Evolutionary conservation across 2,113 vertebrate species (phyloP), one percentile per base, ranked within the genome.

Genomic region (Puma concolor): DNA sequence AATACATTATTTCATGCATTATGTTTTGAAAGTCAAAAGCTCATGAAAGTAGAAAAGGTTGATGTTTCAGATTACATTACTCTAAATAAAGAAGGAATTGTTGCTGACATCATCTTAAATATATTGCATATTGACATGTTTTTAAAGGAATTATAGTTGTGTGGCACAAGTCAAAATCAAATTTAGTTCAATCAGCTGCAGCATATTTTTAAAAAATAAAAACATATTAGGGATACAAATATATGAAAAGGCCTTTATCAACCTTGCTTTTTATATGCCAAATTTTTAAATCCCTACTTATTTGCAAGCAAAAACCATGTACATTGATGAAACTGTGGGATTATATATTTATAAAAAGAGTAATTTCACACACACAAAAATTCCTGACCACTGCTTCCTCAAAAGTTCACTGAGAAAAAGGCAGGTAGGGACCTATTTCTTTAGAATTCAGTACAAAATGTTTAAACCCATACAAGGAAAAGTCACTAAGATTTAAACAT

Each of bases 41-140:
- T 98, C 82, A 88, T 95, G 93, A 82, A 97, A 94, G 82, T 63
- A 96, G 93, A 85, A 96, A 95, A 91, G 67, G 97, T 69, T 95
- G 91, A 95, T 97, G 95, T 91, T 98, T 97, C 86, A 97, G 88
- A 98, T 98, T 98, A 76, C 64, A 98, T 97, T 98, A 98, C 67
- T 97, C 94, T 80, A 98, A 97, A 97, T 97, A 98, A 97, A 97
- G 71, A 94, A 96, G 71, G 72, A 97, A 94, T 88, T 98, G 86
- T 95, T 98, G 98, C 98, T 98, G 96, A 98, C 98, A 98, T 94
- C 76, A 97, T 76, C 97, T 98, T 98, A 97, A 98, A 98, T 94
- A 97, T 93, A 97, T 76, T 25, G 87, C 87, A 93, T 64, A 97
- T 21, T 98, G 98, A 97, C 96, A 95, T 84, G 92, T 94, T 97